Conservation (phyloP, 2,888 invertebrate species). For the Pheosia tremula region DNA sequence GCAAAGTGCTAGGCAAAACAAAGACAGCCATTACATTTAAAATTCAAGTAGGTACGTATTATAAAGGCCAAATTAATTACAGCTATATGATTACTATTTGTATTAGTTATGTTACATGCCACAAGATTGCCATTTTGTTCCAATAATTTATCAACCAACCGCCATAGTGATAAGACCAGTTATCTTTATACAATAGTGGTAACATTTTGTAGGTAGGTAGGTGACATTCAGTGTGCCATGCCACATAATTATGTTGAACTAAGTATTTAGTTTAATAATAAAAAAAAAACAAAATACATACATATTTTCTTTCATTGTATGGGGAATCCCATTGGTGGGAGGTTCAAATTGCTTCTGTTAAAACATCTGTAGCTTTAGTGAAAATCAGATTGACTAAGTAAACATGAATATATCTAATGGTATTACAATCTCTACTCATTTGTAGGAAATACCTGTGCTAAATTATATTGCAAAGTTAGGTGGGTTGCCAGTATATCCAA, state of each 20-base stretch:
- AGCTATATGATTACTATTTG: not conserved
- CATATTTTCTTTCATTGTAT: not conserved
- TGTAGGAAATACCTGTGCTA: not conserved
- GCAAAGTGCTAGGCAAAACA: not conserved
- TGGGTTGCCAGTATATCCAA: too few relatives aligned
- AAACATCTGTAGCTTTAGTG: not conserved
- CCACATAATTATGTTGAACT: not conserved
- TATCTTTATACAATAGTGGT: conserved; percentile 4
- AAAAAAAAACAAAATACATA: not conserved
- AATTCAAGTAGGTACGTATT: not conserved
- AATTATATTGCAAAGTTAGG: not conserved
- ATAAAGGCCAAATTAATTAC: not conserved
- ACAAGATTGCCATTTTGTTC: conserved; percentile 5
- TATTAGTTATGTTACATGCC: not conserved
- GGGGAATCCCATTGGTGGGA: not conserved
- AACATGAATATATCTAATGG: not conserved
- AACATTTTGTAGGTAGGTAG: conserved; percentile 4
- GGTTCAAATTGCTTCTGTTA: not conserved
- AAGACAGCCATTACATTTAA: not conserved
- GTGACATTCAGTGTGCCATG: conserved; percentile 1
- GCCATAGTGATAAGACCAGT: conserved; percentile 1
- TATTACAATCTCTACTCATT: not conserved
- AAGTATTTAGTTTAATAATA: not conserved
- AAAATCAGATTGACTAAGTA: not conserved
- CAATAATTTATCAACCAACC: conserved; percentile 5